These are phyloP conservation scores for Cydia fagiglandana DNA, from an alignment of 1,140 invertebrate species.

Conservation along the genomic window DNA sequence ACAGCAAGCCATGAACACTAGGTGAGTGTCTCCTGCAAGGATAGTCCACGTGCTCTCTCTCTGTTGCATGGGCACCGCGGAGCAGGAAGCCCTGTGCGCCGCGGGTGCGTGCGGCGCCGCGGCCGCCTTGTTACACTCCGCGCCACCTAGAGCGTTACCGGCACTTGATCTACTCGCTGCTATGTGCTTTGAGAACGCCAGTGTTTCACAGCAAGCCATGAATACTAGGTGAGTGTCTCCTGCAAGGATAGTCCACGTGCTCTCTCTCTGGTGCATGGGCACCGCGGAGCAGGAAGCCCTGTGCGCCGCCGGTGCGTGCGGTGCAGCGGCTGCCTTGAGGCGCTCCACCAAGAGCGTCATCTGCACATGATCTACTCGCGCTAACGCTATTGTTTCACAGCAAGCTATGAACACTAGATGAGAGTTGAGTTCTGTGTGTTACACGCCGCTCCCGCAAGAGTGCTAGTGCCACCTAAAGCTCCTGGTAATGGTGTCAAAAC, in stretches of 20 bases:
- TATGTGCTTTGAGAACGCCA: constrained; percentile 91
- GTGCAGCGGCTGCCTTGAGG: constrained; percentile 19
- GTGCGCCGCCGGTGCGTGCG: constrained; percentile 62
- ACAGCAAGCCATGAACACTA: constrained; percentile 83
- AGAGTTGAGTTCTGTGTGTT: no score
- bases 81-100: constrained; percentile 44
- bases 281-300: constrained; percentile 33
- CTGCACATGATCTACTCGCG: constrained; percentile 83
- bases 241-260: not conserved
- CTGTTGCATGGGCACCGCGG: no score
- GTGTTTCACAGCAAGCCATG: constrained; percentile 85
- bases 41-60: not conserved
- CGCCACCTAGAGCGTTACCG: no score
- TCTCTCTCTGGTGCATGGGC: no score
- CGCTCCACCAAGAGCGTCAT: no score
- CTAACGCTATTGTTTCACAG: constrained; percentile 87
- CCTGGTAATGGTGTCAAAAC: no score
- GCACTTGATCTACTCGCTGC: constrained; percentile 83
- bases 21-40: constrained; percentile 58
- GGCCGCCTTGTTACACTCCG: no score
- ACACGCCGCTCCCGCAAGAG: constrained; percentile 19
- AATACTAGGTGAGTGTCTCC: constrained; percentile 80
- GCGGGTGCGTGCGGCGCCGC: constrained; percentile 58
- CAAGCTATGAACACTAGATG: constrained; percentile 84
- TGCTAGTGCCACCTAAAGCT: no score